phyloP scores from a whole-genome alignment of 1,140 invertebrate genomes.

The Cylas formicarius region DNA sequence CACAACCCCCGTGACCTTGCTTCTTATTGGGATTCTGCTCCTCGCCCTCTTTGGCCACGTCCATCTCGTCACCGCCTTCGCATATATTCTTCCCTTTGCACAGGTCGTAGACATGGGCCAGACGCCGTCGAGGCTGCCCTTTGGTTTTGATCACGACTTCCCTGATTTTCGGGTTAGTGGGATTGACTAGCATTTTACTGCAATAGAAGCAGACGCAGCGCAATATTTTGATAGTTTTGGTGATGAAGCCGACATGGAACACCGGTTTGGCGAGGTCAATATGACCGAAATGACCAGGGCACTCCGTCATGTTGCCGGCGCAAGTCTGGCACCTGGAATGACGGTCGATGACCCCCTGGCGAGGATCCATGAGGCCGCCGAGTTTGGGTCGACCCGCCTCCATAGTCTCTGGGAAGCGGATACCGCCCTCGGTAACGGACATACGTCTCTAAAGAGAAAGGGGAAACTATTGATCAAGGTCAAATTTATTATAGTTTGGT shows the following conservation, averaged over 20 bases:
- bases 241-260: slow-evolving; percentile 95
- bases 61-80: slow-evolving; percentile 97
- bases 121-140: slow-evolving; percentile 89
- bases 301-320: slow-evolving; percentile 95
- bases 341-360: slow-evolving; percentile 95
- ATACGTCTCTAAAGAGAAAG: slow-evolving; percentile 72
- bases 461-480: background rate
- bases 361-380: slow-evolving; percentile 96
- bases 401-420: slow-evolving; percentile 95
- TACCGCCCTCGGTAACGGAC: slow-evolving; percentile 95
- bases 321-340: slow-evolving; percentile 94
- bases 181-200: slow-evolving; percentile 90
- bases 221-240: slow-evolving; percentile 93
- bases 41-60: slow-evolving; percentile 67
- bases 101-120: slow-evolving; percentile 93
- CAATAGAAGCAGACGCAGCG: slow-evolving; percentile 97
- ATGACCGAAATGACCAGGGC: slow-evolving; percentile 99
- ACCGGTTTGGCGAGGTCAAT: slow-evolving; percentile 97
- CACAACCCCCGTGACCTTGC: slow-evolving; percentile 90
- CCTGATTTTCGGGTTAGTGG: slow-evolving; percentile 95
- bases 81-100: slow-evolving; percentile 98
- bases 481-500: background rate
- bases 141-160: slow-evolving; percentile 95
- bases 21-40: slow-evolving; percentile 53
- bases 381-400: slow-evolving; percentile 96